phyloP scores from a whole-genome alignment of 1,140 invertebrate species.

The Achroia grisella region DNA sequence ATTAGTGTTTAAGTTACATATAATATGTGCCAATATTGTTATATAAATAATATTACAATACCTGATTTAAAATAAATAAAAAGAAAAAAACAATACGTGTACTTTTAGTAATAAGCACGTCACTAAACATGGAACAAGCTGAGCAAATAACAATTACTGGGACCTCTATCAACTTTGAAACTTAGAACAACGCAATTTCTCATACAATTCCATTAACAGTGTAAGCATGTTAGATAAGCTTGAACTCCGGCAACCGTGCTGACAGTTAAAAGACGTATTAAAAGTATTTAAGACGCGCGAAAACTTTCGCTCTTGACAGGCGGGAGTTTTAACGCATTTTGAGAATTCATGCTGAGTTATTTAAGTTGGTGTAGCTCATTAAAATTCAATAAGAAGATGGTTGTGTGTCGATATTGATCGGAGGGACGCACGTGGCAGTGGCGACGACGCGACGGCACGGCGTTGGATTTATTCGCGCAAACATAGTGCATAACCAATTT shows the following conservation, averaged over 20 bases:
- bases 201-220: slow-evolving; percentile 21
- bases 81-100: no score
- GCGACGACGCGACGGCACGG: slow-evolving; percentile 1
- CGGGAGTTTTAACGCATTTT: slow-evolving; percentile 20
- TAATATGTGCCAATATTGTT: no score
- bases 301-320: slow-evolving; percentile 13
- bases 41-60: no score
- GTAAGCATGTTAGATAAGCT: slow-evolving; percentile 22
- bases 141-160: slow-evolving; percentile 10
- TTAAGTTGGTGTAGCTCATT: slow-evolving; percentile 30
- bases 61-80: no score
- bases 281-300: slow-evolving; percentile 14
- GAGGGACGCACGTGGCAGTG: slow-evolving; percentile 9
- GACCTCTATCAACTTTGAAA: slow-evolving; percentile 12
- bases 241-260: slow-evolving; percentile 12
- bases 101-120: no score
- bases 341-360: slow-evolving; percentile 18
- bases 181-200: slow-evolving; percentile 14
- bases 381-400: slow-evolving; percentile 30
- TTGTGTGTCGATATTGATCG: slow-evolving; percentile 24
- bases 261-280: slow-evolving; percentile 25
- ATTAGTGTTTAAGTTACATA: no score
- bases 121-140: background rate
- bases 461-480: no score
- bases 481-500: slow-evolving; percentile 11